phyloP scores from a whole-genome alignment of 2,888 invertebrate genomes.

The Dynastes maya region DNA sequence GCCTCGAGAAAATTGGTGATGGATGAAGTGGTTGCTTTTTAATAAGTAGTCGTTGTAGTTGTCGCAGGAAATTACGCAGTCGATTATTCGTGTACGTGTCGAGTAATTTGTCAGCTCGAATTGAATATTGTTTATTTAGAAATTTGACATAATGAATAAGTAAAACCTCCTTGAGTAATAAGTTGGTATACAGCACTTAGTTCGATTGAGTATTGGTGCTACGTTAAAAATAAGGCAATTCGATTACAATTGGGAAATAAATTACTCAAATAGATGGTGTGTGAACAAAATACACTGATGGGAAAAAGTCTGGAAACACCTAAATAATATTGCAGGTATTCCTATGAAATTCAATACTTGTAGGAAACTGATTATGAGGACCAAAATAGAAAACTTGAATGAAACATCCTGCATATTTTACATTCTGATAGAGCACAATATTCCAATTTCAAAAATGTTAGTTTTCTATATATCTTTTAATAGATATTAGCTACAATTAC shows the following conservation, averaged over 20 bases:
- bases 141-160: slow-evolving; percentile 40
- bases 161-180: slow-evolving; percentile 27
- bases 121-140: slow-evolving; percentile 30
- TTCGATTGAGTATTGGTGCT: not conserved
- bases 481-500: no score
- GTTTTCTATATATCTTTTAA: no score
- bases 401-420: no score
- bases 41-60: slow-evolving; percentile 36
- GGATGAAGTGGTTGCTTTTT: slow-evolving; percentile 44
- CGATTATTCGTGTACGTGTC: slow-evolving; percentile 45
- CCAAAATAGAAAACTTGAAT: no score
- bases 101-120: slow-evolving; percentile 41
- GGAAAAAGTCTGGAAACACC: no score
- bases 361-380: not conserved
- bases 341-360: no score
- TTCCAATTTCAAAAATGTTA: no score
- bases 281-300: not conserved
- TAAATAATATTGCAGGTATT: no score
- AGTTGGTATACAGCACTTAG: not conserved
- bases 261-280: not conserved
- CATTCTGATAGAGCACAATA: no score
- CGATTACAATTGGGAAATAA: not conserved
- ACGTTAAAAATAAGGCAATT: not conserved
- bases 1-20: slow-evolving; percentile 43
- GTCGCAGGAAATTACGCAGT: slow-evolving; percentile 45